A percentile compares a stretch with the other conserved stretches of the same genome.
Conservation (phyloP, 1,140 invertebrate genomes). For the Tachypleus tridentatus region DNA sequence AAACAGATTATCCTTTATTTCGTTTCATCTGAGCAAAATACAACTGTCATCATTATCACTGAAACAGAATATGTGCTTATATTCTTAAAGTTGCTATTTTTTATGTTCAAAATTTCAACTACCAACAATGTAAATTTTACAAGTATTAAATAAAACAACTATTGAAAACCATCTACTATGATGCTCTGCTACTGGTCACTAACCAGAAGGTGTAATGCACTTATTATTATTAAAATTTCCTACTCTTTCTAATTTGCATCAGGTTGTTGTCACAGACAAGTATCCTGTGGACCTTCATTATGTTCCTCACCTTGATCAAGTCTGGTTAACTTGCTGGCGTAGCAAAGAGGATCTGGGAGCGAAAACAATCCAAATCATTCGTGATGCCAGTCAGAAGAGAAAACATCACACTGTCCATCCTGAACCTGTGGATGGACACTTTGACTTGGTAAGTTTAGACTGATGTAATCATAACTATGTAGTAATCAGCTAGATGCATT, state of each 20-base stretch:
- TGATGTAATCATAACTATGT: no score
- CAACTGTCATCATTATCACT: no score
- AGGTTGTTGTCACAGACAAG: conserved; percentile 61
- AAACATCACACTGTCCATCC: conserved; percentile 67
- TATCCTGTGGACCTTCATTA: conserved; percentile 59
- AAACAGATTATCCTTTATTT: no score
- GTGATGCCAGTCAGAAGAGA: conserved; percentile 57
- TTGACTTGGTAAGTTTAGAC: conserved; percentile 49
- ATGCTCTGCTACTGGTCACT: not conserved
- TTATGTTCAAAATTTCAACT: no score
- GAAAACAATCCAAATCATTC: conserved; percentile 59
- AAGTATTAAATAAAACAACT: not conserved
- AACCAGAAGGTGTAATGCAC: no score
- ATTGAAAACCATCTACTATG: not conserved
- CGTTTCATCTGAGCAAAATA: no score
- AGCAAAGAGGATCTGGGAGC: conserved; percentile 43
- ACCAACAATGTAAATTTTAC: not conserved
- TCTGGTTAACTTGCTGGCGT: conserved; percentile 65
- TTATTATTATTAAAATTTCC: no score
- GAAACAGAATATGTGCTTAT: no score
- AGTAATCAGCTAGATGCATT: no score
- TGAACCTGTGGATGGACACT: conserved; percentile 64
- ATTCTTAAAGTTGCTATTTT: no score
- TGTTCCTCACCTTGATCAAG: conserved; percentile 58
- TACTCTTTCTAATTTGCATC: conserved; percentile 7